These are phyloP conservation scores for Vollenhovia emeryi DNA, from an alignment of 1,140 invertebrate genomes.

Conservation along the genomic window DNA sequence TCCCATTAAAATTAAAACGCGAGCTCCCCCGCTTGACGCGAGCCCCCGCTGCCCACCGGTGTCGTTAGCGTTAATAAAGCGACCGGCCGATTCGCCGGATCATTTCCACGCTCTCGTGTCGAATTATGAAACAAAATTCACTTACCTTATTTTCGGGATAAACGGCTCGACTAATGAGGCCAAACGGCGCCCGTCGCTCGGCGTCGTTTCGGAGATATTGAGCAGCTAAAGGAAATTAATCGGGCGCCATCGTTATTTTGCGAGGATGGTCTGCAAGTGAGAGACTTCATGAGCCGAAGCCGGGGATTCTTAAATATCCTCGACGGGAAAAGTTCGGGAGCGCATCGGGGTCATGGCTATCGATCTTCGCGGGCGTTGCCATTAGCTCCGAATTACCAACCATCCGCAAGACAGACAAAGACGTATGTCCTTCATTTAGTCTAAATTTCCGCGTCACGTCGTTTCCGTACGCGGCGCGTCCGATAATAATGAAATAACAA, in stretches of 20 bases:
- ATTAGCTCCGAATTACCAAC: constrained; percentile 62
- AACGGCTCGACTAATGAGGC: constrained; percentile 13
- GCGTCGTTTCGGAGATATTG: constrained; percentile 30
- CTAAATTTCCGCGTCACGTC: neutral
- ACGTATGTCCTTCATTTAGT: neutral
- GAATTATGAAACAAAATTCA: neutral
- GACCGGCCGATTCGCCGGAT: neutral
- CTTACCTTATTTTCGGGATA: constrained; percentile 27
- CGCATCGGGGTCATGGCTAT: constrained; percentile 68
- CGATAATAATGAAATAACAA: neutral
- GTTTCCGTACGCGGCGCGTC: neutral
- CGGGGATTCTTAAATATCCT: constrained; percentile 67
- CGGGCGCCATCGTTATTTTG: constrained; percentile 53
- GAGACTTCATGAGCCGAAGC: constrained; percentile 28
- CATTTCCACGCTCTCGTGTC: neutral
- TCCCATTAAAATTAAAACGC: neutral
- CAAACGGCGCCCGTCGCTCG: constrained; percentile 4
- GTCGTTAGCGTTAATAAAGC: neutral
- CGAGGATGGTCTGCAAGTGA: constrained; percentile 37
- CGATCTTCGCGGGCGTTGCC: constrained; percentile 61
- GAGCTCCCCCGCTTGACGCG: neutral
- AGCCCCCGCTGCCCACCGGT: neutral
- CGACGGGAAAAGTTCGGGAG: constrained; percentile 63
- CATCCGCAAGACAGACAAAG: constrained; percentile 15
- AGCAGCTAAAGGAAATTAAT: constrained; percentile 53